These are phyloP conservation scores for Ecdyonurus torrentis DNA, from an alignment of 2,888 invertebrate genomes.

Conservation along the genomic window DNA sequence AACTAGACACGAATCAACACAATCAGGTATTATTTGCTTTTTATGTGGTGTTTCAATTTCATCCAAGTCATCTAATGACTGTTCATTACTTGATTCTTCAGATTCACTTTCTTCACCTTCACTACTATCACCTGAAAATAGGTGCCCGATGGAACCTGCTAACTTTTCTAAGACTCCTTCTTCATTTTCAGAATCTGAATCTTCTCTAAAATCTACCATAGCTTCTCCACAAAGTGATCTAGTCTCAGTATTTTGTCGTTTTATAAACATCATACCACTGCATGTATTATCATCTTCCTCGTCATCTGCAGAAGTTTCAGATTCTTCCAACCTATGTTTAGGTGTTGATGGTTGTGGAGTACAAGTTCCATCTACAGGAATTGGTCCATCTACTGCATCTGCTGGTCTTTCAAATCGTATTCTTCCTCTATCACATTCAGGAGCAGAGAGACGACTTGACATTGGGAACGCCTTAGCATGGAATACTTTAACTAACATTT, in stretches of 20 bases:
- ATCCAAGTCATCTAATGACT: background rate
- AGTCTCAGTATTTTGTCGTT: slow-evolving; percentile 17
- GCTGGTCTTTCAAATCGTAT: slow-evolving; percentile 15
- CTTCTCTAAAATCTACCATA: slow-evolving; percentile 26
- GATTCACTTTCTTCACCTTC: slow-evolving; percentile 34
- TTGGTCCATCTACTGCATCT: slow-evolving; percentile 19
- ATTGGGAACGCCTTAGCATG: slow-evolving; percentile 41
- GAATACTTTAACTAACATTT: slow-evolving; percentile 40
- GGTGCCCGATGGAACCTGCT: slow-evolving; percentile 52
- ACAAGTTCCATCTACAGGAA: slow-evolving; percentile 8
- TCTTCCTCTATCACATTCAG: slow-evolving; percentile 12
- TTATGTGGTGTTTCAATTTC: background rate
- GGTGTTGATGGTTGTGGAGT: slow-evolving; percentile 8
- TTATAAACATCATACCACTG: slow-evolving; percentile 1
- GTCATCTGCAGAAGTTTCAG: slow-evolving; percentile 41
- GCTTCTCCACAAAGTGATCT: slow-evolving; percentile 5
- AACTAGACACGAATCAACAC: background rate
- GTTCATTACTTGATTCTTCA: slow-evolving; percentile 21
- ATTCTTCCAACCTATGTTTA: slow-evolving; percentile 31
- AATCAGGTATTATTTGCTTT: background rate
- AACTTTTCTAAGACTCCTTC: slow-evolving; percentile 50
- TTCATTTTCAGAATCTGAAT: slow-evolving; percentile 60
- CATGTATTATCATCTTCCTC: slow-evolving; percentile 28
- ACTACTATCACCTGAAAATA: slow-evolving; percentile 54
- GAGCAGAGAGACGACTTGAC: slow-evolving; percentile 21